Percentiles rank a stretch among this genome's conserved stretches.
Conservation (phyloP, 2,113 vertebrate genomes). For the Rhabdornis inornatus region DNA sequence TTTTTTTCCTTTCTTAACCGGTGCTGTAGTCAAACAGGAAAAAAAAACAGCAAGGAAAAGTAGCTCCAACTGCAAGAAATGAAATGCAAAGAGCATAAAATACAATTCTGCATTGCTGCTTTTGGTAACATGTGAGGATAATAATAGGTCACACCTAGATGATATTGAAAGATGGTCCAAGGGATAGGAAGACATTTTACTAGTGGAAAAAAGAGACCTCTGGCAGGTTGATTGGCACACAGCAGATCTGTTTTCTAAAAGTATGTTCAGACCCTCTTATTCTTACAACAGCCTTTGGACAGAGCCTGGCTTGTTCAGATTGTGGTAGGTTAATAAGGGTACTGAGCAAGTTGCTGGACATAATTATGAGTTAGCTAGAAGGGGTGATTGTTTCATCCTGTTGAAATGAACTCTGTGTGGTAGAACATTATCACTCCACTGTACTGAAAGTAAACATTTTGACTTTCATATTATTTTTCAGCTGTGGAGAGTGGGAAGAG, state of each 20-base stretch:
- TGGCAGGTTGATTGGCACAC: not conserved
- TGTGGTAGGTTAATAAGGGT: not conserved
- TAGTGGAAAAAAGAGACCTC: not conserved
- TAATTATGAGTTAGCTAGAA: not conserved
- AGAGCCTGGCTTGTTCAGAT: not conserved
- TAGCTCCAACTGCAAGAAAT: not conserved
- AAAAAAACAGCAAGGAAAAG: not conserved
- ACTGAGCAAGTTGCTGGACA: not conserved
- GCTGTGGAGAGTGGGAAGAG: not conserved
- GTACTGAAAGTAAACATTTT: not conserved
- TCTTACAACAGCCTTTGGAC: not conserved
- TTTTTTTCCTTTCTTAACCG: not conserved
- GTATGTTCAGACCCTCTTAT: not conserved
- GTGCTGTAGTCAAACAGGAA: not conserved
- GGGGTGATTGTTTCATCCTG: not conserved
- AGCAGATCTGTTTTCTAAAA: not conserved
- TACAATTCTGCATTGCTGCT: not conserved
- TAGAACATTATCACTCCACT: not conserved
- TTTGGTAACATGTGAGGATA: not conserved
- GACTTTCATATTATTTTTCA: not conserved
- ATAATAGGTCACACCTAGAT: not conserved
- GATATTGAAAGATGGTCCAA: not conserved
- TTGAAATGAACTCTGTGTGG: not conserved
- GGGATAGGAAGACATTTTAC: not conserved
- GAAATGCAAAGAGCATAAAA: not conserved